A percentile compares a stretch with the other conserved stretches of the same genome.
These are phyloP conservation scores for Hypanus sabinus DNA, from an alignment of 2,113 vertebrate species.

Conservation along the genomic window DNA sequence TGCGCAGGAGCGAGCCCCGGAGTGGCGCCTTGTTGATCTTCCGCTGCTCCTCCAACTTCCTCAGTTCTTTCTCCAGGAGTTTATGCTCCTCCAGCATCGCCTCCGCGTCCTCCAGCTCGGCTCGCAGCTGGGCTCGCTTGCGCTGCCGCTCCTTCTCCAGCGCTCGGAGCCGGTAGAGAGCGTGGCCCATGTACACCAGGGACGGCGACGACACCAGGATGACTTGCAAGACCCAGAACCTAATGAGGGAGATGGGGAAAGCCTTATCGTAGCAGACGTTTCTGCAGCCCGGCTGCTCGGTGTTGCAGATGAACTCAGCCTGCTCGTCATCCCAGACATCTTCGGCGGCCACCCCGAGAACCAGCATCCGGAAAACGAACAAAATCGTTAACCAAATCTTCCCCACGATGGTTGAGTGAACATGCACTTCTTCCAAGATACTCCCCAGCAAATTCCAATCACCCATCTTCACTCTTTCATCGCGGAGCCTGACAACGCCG, in stretches of 20 bases:
- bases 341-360: slow-evolving; percentile 84
- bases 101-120: slow-evolving; percentile 70
- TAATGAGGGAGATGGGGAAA: slow-evolving; percentile 87
- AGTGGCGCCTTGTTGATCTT: slow-evolving; percentile 84
- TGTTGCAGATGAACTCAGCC: slow-evolving; percentile 88
- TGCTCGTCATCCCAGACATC: slow-evolving; percentile 93
- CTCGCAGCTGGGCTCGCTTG: slow-evolving; percentile 70
- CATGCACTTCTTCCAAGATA: slow-evolving; percentile 88
- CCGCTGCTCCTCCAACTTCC: slow-evolving; percentile 81
- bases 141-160: slow-evolving; percentile 81
- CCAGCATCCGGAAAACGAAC: slow-evolving; percentile 90
- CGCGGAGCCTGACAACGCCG: slow-evolving; percentile 39
- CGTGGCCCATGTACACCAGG: slow-evolving; percentile 87
- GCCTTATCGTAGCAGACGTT: slow-evolving; percentile 87
- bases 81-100: slow-evolving; percentile 65
- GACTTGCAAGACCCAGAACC: slow-evolving; percentile 91
- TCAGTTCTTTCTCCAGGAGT: slow-evolving; percentile 73
- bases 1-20: slow-evolving; percentile 76
- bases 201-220: slow-evolving; percentile 92
- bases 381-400: slow-evolving; percentile 96
- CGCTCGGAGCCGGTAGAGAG: slow-evolving; percentile 72
- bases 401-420: slow-evolving; percentile 85
- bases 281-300: slow-evolving; percentile 85
- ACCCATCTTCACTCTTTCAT: slow-evolving; percentile 75
- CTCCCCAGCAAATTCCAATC: slow-evolving; percentile 88